Evolutionary conservation across 2,888 invertebrate genomes (phyloP).

Genomic region (Troilus luridus): DNA sequence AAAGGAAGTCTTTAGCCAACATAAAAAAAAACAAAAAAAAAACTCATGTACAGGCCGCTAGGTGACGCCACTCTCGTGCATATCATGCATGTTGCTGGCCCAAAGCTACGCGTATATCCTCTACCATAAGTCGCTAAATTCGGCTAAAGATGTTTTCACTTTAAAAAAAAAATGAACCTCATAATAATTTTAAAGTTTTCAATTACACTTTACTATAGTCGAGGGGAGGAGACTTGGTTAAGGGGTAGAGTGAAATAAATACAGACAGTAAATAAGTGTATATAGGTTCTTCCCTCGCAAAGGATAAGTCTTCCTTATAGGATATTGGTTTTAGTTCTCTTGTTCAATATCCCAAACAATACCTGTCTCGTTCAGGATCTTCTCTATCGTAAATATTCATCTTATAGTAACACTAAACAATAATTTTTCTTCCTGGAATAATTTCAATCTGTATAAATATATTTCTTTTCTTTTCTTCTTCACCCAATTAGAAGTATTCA

Average conservation of each 20-base stretch:
- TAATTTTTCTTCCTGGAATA: neutral
- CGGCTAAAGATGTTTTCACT: too few relatives aligned
- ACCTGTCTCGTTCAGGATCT: neutral
- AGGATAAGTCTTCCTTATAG: neutral
- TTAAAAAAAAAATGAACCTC: neutral
- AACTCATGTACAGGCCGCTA: too few relatives aligned
- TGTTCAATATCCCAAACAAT: neutral
- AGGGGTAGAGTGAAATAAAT: neutral
- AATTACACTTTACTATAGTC: neutral
- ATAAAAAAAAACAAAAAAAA: too few relatives aligned
- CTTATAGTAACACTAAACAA: neutral
- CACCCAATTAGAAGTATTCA: too few relatives aligned
- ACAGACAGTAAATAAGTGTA: neutral
- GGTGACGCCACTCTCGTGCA: too few relatives aligned
- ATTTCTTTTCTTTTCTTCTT: too few relatives aligned
- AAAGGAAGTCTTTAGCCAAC: too few relatives aligned
- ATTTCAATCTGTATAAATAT: neutral
- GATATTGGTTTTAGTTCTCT: neutral
- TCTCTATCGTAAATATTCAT: neutral
- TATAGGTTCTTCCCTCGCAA: neutral
- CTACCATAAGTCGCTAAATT: too few relatives aligned
- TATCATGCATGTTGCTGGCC: too few relatives aligned
- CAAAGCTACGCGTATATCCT: too few relatives aligned
- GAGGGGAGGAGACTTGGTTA: neutral
- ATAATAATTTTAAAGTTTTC: neutral